A percentile compares a stretch with the other conserved stretches of the same genome.
phyloP scores from a whole-genome alignment of 1,140 invertebrate genomes.

The Drosophila pandora region DNA sequence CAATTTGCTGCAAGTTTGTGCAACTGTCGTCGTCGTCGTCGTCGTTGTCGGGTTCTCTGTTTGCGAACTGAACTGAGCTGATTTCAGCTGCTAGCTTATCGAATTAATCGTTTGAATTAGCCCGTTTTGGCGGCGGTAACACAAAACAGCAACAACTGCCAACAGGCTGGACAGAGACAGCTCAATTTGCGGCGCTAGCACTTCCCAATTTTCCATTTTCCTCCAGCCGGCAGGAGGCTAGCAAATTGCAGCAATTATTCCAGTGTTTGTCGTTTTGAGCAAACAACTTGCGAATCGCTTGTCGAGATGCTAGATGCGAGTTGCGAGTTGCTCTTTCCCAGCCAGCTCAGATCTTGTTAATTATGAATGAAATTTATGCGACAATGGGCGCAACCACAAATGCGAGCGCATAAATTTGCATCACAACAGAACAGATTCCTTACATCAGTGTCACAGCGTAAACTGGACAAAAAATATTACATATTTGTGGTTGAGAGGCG shows the following conservation, averaged over 20 bases:
- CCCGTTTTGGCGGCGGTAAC: slow-evolving; percentile 29
- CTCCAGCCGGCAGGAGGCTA: not conserved
- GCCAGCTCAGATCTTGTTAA: slow-evolving; percentile 64
- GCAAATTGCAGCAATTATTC: slow-evolving; percentile 75
- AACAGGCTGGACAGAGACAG: slow-evolving; percentile 35
- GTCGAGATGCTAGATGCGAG: slow-evolving; percentile 1
- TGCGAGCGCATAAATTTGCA: slow-evolving; percentile 41
- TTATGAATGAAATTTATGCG: slow-evolving; percentile 79
- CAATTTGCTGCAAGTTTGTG: slow-evolving; percentile 73
- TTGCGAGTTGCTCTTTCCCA: slow-evolving; percentile 13
- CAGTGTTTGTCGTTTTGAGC: slow-evolving; percentile 56
- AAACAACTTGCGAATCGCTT: slow-evolving; percentile 49
- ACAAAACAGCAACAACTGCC: not conserved
- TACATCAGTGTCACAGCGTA: slow-evolving; percentile 19
- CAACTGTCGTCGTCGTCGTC: slow-evolving; percentile 57
- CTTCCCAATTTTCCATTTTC: slow-evolving; percentile 10
- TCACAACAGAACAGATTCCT: slow-evolving; percentile 33
- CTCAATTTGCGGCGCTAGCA: slow-evolving; percentile 58
- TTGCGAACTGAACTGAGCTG: slow-evolving; percentile 12
- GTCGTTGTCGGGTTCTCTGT: slow-evolving; percentile 41
- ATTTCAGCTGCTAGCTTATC: slow-evolving; percentile 75
- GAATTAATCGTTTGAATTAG: slow-evolving; percentile 80
- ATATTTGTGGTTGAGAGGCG: not conserved
- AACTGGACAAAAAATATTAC: slow-evolving; percentile 9
- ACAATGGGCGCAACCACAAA: slow-evolving; percentile 63